These are phyloP conservation scores for Cyclophora albipunctata DNA, from an alignment of 2,888 invertebrate genomes.

Conservation along the genomic window DNA sequence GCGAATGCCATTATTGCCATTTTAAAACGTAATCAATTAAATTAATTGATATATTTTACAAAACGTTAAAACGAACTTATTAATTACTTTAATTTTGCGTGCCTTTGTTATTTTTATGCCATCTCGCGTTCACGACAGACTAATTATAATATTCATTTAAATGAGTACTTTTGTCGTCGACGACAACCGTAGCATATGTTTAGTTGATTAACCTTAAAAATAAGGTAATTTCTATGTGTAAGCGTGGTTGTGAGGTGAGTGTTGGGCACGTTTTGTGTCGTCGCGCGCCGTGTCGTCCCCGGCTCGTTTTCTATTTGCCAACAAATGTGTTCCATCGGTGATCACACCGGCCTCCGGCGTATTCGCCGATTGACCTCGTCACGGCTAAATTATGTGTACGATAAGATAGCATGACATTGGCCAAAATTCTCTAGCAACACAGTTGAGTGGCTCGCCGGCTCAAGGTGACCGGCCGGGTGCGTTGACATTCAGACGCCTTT, in stretches of 20 bases:
- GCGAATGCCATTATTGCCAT: constrained; percentile 14
- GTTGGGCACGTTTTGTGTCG: constrained; percentile 13
- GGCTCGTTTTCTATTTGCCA: constrained; percentile 5
- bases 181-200: constrained; percentile 13
- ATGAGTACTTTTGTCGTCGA: constrained; percentile 3
- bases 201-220: constrained; percentile 16
- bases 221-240: constrained; percentile 20
- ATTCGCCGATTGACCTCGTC: constrained; percentile 21
- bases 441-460: constrained; percentile 38
- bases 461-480: constrained; percentile 66
- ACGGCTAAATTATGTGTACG: constrained; percentile 24
- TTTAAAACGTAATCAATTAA: constrained; percentile 19
- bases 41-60: constrained; percentile 21
- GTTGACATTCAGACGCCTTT: constrained; percentile 70
- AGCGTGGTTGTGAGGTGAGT: constrained; percentile 10
- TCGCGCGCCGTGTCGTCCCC: constrained; percentile 12
- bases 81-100: constrained; percentile 10
- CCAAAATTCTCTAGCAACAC: constrained; percentile 48
- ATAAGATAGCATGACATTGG: constrained; percentile 51
- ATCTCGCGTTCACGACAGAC: constrained; percentile 13
- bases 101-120: constrained; percentile 9
- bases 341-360: constrained; percentile 13
- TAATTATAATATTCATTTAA: constrained; percentile 19
- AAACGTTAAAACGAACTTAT: constrained; percentile 13
- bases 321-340: constrained; percentile 10